A percentile compares a stretch with the other conserved stretches of the same genome.
phyloP scores from a whole-genome alignment of 1,140 invertebrate species.

The Plectrocnemia conspersa region DNA sequence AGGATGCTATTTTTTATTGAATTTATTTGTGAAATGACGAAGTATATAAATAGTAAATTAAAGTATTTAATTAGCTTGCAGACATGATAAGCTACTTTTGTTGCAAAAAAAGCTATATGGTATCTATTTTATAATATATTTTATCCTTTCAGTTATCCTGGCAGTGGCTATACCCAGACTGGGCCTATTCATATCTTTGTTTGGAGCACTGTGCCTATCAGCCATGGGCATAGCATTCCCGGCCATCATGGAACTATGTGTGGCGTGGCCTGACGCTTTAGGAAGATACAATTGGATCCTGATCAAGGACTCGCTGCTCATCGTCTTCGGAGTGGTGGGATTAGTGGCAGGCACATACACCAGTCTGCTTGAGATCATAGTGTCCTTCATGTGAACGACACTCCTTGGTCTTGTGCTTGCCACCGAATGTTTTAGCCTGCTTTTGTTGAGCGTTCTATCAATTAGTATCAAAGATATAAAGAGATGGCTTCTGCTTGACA shows the following conservation, averaged over 20 bases:
- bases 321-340: slow-evolving; percentile 62
- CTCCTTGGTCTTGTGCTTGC: not conserved
- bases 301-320: slow-evolving; percentile 56
- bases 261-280: slow-evolving; percentile 53
- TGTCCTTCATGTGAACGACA: slow-evolving; percentile 36
- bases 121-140: no score
- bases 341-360: slow-evolving; percentile 67
- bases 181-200: slow-evolving; percentile 83
- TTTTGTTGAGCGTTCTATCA: no score
- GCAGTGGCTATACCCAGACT: slow-evolving; percentile 75
- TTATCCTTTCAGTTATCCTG: slow-evolving; percentile 71
- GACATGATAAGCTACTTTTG: no score
- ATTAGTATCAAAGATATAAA: no score
- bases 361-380: slow-evolving; percentile 59
- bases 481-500: no score
- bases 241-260: slow-evolving; percentile 70
- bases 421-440: no score
- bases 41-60: no score
- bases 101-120: no score
- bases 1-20: no score
- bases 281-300: slow-evolving; percentile 48
- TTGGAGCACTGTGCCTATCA: slow-evolving; percentile 81
- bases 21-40: no score
- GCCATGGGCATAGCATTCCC: slow-evolving; percentile 84
- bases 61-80: no score